Percentiles rank a stretch among this genome's conserved stretches.
Evolutionary conservation across 2,888 invertebrate species (phyloP).

Genomic region (Orthosia incerta): DNA sequence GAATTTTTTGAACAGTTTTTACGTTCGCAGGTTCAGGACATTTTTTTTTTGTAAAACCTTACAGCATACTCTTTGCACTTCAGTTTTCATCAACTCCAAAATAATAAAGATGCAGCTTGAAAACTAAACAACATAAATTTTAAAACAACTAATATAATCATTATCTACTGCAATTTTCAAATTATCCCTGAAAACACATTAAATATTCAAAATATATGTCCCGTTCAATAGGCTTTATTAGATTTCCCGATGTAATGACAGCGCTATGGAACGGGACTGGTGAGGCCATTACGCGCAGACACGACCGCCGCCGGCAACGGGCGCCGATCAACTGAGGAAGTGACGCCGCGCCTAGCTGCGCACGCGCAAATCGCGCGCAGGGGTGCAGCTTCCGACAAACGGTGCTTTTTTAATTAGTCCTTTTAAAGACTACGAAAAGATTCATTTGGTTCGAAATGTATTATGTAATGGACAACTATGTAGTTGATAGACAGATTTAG

Average conservation of each 20-base stretch:
- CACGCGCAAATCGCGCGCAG: constrained; percentile 68
- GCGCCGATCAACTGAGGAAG: constrained; percentile 85
- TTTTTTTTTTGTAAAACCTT: no score
- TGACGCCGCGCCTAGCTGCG: constrained; percentile 68
- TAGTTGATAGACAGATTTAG: constrained; percentile 64
- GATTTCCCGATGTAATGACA: constrained; percentile 66
- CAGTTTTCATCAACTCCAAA: neutral
- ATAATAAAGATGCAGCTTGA: neutral
- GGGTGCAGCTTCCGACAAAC: constrained; percentile 75
- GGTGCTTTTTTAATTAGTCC: constrained; percentile 67
- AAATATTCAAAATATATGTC: constrained; percentile 30
- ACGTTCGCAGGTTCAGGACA: neutral
- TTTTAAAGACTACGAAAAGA: constrained; percentile 60
- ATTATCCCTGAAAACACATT: constrained; percentile 11
- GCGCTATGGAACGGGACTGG: constrained; percentile 74
- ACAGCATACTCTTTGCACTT: neutral
- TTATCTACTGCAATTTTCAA: neutral
- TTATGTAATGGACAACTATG: constrained; percentile 62
- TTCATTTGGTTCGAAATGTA: constrained; percentile 57
- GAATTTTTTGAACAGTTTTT: neutral
- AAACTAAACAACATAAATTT: neutral
- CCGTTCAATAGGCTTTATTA: constrained; percentile 59
- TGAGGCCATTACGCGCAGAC: constrained; percentile 82
- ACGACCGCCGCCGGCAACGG: constrained; percentile 85
- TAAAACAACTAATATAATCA: no score